These are phyloP conservation scores for Oegoconia quadripuncta DNA, from an alignment of 2,888 invertebrate species.

Conservation along the genomic window DNA sequence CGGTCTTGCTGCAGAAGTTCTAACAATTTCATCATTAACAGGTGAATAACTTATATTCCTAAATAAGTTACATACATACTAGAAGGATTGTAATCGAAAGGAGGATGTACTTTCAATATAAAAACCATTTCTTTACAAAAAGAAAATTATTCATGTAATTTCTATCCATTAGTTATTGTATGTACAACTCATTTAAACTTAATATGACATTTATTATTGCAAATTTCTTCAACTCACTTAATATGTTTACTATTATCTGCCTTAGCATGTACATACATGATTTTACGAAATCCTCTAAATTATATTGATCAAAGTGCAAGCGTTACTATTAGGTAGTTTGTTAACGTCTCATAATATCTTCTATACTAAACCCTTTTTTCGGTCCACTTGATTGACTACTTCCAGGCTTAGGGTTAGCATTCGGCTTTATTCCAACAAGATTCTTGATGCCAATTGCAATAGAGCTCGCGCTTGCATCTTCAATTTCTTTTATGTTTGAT, in stretches of 20 bases:
- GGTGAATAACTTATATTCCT: constrained; percentile 79
- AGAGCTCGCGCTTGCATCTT: constrained; percentile 51
- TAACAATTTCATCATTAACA: constrained; percentile 65
- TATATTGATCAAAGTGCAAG: constrained; percentile 8
- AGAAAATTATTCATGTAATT: no score
- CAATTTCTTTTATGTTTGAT: constrained; percentile 39
- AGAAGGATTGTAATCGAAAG: constrained; percentile 68
- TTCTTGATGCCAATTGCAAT: constrained; percentile 73
- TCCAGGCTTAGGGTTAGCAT: constrained; percentile 68
- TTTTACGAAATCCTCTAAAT: no score
- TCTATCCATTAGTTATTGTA: no score
- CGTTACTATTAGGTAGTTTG: constrained; percentile 18
- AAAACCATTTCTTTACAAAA: no score
- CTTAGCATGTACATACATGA: no score
- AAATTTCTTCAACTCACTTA: no score
- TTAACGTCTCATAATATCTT: constrained; percentile 93
- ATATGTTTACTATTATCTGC: no score
- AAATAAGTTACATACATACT: constrained; percentile 71
- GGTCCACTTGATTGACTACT: constrained; percentile 81
- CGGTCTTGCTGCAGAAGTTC: constrained; percentile 62
- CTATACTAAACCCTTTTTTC: constrained; percentile 93
- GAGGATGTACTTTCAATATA: constrained; percentile 61
- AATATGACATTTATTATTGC: no score
- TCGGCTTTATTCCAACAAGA: constrained; percentile 73
- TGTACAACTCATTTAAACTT: no score